phyloP scores from a whole-genome alignment of 2,797 vertebrate species.

The Diplodus sargus region DNA sequence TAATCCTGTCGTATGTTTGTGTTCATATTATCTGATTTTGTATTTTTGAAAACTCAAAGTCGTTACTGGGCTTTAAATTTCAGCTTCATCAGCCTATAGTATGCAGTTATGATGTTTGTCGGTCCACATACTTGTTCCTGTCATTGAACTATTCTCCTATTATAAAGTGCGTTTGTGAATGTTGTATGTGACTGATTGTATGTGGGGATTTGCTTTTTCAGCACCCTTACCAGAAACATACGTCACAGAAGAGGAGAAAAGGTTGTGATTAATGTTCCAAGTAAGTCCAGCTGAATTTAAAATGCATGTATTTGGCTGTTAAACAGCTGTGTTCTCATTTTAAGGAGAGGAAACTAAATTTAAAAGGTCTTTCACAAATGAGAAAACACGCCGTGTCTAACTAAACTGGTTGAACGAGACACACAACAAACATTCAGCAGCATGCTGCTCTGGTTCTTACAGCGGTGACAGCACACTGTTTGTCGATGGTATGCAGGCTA shows the following conservation, averaged over 20 bases:
- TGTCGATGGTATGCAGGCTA: not conserved
- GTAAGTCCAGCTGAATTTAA: conserved; percentile 82
- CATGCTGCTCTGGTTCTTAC: too few species aligned
- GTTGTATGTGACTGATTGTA: not conserved
- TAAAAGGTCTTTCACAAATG: not conserved
- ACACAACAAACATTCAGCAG: not conserved
- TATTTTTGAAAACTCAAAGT: not conserved
- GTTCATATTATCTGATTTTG: not conserved
- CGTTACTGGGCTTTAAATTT: not conserved
- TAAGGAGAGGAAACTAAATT: not conserved
- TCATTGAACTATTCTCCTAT: not conserved
- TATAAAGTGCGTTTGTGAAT: not conserved
- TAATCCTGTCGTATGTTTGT: not conserved
- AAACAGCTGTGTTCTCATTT: not conserved
- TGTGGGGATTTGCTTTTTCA: conserved; percentile 68
- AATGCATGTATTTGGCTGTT: not conserved
- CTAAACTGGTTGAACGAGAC: not conserved
- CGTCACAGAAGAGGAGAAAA: conserved; percentile 97
- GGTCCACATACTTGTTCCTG: not conserved
- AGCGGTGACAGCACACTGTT: not conserved
- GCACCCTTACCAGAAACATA: conserved; percentile 97
- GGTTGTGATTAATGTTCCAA: conserved; percentile 96
- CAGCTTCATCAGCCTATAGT: not conserved
- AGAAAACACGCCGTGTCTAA: not conserved
- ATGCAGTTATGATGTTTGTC: not conserved